A percentile compares a stretch with the other conserved stretches of the same genome.
Conservation (phyloP, 2,113 vertebrate genomes). For the Dipodomys merriami region DNA sequence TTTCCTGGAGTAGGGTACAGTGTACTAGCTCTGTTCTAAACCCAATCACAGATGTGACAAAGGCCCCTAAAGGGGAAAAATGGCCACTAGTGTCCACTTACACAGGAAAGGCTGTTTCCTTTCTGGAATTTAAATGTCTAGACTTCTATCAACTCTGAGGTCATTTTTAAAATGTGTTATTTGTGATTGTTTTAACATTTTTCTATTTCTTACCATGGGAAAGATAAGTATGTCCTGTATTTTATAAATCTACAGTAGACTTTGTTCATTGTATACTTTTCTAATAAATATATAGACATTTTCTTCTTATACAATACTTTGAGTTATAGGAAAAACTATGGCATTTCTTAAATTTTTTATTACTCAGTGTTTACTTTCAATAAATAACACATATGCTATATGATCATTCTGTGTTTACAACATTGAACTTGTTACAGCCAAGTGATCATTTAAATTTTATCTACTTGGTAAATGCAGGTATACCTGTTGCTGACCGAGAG, state of each 20-base stretch:
- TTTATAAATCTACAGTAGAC: conserved; percentile 45
- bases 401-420: conserved; percentile 55
- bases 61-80: not conserved
- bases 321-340: conserved; percentile 40
- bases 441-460: conserved; percentile 75
- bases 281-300: conserved; percentile 30
- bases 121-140: conserved; percentile 46
- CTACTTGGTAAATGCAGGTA: conserved; percentile 85
- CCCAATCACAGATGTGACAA: not conserved
- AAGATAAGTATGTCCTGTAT: not conserved
- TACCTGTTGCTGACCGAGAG: conserved; percentile 91
- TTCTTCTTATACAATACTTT: conserved; percentile 5
- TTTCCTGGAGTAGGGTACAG: conserved; percentile 11
- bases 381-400: conserved; percentile 33
- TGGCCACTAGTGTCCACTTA: not conserved
- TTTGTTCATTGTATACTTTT: not conserved
- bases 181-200: conserved; percentile 30
- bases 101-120: not conserved
- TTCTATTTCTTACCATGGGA: not conserved
- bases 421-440: conserved; percentile 26
- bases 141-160: conserved; percentile 6
- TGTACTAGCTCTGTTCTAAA: not conserved
- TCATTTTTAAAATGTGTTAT: not conserved
- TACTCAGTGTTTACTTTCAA: conserved; percentile 55
- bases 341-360: conserved; percentile 48